Conservation (phyloP, 1,140 invertebrate species). For the Ptiloglossa arizonensis region DNA sequence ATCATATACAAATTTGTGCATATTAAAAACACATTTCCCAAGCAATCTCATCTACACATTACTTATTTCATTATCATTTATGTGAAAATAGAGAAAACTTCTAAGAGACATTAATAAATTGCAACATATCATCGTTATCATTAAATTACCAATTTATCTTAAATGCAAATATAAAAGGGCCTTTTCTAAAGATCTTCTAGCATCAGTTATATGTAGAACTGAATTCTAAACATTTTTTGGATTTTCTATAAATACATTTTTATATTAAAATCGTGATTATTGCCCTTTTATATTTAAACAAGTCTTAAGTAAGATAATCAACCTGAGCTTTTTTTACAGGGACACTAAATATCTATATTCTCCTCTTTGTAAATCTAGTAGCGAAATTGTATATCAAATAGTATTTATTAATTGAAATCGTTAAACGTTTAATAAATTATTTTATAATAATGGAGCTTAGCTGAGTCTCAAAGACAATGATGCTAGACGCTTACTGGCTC, state of each 20-base stretch:
- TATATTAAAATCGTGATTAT: conserved; percentile 36
- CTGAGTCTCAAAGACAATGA: conserved; percentile 75
- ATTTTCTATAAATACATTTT: conserved; percentile 37
- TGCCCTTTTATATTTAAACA: conserved; percentile 41
- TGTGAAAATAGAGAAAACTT: conserved; percentile 5
- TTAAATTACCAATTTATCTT: conserved; percentile 14
- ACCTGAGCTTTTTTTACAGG: conserved; percentile 31
- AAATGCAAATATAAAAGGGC: conserved; percentile 39
- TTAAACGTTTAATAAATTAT: conserved; percentile 71
- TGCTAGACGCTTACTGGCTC: conserved; percentile 79
- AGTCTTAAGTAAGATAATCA: conserved; percentile 54
- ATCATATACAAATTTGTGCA: neutral
- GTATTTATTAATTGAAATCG: conserved; percentile 71
- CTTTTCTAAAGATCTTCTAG: conserved; percentile 2
- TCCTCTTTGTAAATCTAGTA: conserved; percentile 70
- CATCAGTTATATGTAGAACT: conserved; percentile 15
- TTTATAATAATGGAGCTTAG: conserved; percentile 70
- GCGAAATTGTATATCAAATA: conserved; percentile 65
- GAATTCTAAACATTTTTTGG: conserved; percentile 10
- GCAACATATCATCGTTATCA: conserved; percentile 50
- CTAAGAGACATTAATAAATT: conserved; percentile 7
- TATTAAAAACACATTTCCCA: neutral
- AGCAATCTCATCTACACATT: neutral
- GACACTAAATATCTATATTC: conserved; percentile 63
- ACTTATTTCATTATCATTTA: conserved; percentile 7